phyloP scores from a whole-genome alignment of 2,888 invertebrate species.

The Diachrysia chrysitis region DNA sequence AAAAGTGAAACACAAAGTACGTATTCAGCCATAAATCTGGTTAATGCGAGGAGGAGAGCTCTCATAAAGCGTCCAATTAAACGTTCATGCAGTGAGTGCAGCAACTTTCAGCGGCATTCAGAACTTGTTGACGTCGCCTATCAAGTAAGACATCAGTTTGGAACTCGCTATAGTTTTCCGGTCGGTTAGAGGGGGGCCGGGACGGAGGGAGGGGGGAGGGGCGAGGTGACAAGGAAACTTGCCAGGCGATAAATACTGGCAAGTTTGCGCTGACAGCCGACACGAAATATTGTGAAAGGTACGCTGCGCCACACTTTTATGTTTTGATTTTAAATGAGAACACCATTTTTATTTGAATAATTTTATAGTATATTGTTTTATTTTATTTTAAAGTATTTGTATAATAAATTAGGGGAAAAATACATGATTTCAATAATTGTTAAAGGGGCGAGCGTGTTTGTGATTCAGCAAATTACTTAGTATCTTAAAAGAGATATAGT shows the following conservation, averaged over 20 bases:
- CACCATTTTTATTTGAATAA: conserved; percentile 49
- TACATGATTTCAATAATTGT: too few species aligned
- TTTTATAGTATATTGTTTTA: not conserved
- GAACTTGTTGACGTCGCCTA: conserved; percentile 66
- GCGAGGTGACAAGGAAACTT: conserved; percentile 58
- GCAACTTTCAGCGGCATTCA: conserved; percentile 45
- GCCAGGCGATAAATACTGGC: conserved; percentile 66
- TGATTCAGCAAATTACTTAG: too few species aligned
- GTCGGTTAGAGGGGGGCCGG: conserved; percentile 49
- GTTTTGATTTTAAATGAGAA: conserved; percentile 63
- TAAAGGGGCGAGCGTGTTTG: too few species aligned
- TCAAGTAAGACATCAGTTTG: conserved; percentile 68
- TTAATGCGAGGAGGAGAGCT: conserved; percentile 25
- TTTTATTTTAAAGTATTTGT: too few species aligned
- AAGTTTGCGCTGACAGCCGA: conserved; percentile 67
- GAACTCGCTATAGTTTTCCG: conserved; percentile 68
- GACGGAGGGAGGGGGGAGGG: conserved; percentile 22
- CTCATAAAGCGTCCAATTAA: conserved; percentile 45
- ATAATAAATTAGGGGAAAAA: too few species aligned
- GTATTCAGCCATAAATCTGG: not conserved
- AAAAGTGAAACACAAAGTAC: not conserved
- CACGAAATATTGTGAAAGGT: conserved; percentile 66
- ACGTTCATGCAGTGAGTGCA: conserved; percentile 40
- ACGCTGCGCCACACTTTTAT: conserved; percentile 53
- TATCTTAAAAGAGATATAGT: too few species aligned